phyloP scores from a whole-genome alignment of 2,888 invertebrate species.

The Bellardia pandia region DNA sequence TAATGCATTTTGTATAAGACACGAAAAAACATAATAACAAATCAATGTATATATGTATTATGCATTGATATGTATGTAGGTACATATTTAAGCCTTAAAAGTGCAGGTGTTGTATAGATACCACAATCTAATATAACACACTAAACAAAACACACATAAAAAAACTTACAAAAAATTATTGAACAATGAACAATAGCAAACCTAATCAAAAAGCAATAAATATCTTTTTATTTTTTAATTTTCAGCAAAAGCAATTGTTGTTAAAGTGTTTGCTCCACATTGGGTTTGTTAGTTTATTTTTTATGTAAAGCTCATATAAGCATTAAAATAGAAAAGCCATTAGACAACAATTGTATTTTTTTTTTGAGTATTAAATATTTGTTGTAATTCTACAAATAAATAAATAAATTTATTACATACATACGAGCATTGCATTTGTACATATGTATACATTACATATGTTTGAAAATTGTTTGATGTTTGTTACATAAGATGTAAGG shows the following conservation, averaged over 20 bases:
- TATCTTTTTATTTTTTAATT: slow-evolving; percentile 27
- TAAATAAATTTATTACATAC: slow-evolving; percentile 43
- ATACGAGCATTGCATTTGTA: too few relatives aligned
- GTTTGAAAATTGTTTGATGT: slow-evolving; percentile 24
- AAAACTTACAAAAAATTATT: slow-evolving; percentile 38
- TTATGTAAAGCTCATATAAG: slow-evolving; percentile 22
- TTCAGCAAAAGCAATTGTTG: slow-evolving; percentile 29
- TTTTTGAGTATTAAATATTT: slow-evolving; percentile 1
- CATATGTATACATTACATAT: slow-evolving; percentile 39
- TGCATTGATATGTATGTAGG: slow-evolving; percentile 16
- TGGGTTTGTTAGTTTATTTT: slow-evolving; percentile 27
- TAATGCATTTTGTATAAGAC: slow-evolving; percentile 28
- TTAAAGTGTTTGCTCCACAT: slow-evolving; percentile 60
- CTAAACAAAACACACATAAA: slow-evolving; percentile 5
- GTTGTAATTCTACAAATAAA: slow-evolving; percentile 37
- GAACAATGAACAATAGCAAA: slow-evolving; percentile 55
- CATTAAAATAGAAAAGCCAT: slow-evolving; percentile 60
- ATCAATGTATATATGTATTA: not conserved
- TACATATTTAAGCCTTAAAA: slow-evolving; percentile 69
- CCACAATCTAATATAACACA: slow-evolving; percentile 56
- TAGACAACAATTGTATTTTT: slow-evolving; percentile 54
- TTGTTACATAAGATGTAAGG: slow-evolving; percentile 56
- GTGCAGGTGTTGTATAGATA: slow-evolving; percentile 69
- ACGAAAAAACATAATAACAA: slow-evolving; percentile 10
- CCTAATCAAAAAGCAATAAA: slow-evolving; percentile 70